Percentiles rank a stretch among this genome's conserved stretches.
phyloP scores from a whole-genome alignment of 2,888 invertebrate species.

The Drosophila affinis region DNA sequence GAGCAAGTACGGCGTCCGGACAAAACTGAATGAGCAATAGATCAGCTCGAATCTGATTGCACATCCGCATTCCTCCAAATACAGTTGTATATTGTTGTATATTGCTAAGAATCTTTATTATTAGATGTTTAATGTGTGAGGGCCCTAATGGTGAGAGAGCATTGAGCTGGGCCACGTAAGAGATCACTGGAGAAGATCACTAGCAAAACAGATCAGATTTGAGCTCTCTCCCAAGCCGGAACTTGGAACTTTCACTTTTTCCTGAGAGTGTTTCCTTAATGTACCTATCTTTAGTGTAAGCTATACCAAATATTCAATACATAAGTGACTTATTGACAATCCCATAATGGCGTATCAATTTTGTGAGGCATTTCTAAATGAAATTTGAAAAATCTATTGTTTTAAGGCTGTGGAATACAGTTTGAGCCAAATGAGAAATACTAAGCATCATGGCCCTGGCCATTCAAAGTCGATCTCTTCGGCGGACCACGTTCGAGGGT shows the following conservation, averaged over 20 bases:
- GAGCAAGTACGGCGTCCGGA: slow-evolving; percentile 92
- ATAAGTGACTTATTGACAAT: slow-evolving; percentile 25
- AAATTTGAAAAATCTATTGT: background rate
- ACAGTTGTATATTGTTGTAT: slow-evolving; percentile 54
- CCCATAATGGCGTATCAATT: background rate
- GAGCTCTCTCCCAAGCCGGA: slow-evolving; percentile 9
- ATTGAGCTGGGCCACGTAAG: slow-evolving; percentile 7
- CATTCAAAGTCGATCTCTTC: slow-evolving; percentile 40
- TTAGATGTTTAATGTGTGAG: slow-evolving; percentile 48
- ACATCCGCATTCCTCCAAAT: slow-evolving; percentile 31
- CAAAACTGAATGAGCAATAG: slow-evolving; percentile 62
- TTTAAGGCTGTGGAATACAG: background rate
- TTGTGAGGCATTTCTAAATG: too few species aligned
- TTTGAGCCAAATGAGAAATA: background rate
- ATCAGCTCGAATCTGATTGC: background rate
- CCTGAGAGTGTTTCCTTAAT: slow-evolving; percentile 26
- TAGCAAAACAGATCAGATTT: background rate
- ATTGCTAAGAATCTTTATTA: slow-evolving; percentile 57
- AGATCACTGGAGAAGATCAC: background rate
- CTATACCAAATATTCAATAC: slow-evolving; percentile 50
- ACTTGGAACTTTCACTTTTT: background rate
- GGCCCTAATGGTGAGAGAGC: slow-evolving; percentile 34
- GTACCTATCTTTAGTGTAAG: slow-evolving; percentile 47
- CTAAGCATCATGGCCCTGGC: slow-evolving; percentile 18
- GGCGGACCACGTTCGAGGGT: slow-evolving; percentile 71